phyloP scores from a whole-genome alignment of 2,113 vertebrate genomes.

The Antigone vipio region DNA sequence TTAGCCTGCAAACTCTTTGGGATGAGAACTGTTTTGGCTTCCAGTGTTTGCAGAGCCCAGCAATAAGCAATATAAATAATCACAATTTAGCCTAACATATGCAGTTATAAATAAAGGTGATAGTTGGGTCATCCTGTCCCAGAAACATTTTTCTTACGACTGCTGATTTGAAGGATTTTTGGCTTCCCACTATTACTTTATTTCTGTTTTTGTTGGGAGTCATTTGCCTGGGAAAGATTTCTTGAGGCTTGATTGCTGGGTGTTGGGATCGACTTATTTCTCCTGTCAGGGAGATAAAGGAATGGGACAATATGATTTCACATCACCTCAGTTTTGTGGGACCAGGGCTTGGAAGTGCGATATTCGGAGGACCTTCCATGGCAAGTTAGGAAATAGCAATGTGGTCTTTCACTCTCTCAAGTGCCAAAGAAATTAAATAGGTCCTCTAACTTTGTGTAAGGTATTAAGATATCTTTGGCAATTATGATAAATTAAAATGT shows the following conservation, averaged over 20 bases:
- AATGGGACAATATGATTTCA: background rate
- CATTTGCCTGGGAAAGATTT: background rate
- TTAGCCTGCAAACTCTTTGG: background rate
- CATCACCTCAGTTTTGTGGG: background rate
- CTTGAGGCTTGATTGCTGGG: background rate
- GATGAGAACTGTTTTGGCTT: background rate
- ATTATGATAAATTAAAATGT: background rate
- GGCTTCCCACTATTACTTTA: background rate
- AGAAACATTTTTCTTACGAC: background rate
- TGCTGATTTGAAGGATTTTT: constrained; percentile 8
- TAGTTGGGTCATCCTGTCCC: constrained; percentile 3
- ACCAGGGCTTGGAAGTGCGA: background rate
- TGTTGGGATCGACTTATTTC: background rate
- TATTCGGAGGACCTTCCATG: background rate
- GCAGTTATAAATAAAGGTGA: background rate
- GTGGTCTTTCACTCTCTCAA: background rate
- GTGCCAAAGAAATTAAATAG: background rate
- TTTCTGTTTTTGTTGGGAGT: background rate
- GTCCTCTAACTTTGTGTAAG: background rate
- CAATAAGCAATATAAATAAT: background rate
- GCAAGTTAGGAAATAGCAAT: background rate
- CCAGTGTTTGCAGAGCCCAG: background rate
- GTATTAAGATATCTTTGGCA: background rate
- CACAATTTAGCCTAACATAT: background rate
- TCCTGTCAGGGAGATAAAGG: background rate